Evolutionary conservation across 2,797 vertebrate species (phyloP).

Genomic region (Enteromius argenteus): DNA sequence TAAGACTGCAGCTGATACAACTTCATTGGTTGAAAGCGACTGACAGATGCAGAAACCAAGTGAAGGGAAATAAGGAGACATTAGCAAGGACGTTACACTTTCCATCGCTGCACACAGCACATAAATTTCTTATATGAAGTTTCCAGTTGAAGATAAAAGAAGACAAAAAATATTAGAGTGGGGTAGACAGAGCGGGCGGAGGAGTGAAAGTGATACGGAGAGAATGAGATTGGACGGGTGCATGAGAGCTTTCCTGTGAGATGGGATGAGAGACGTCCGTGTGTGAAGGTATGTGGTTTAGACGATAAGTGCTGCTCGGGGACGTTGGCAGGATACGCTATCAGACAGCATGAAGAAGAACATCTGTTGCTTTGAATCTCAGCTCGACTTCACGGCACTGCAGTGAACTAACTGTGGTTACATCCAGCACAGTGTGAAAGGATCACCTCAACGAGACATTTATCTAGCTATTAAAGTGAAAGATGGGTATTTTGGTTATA

Average conservation of each 20-base stretch:
- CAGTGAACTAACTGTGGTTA: not conserved
- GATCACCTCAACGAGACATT: not conserved
- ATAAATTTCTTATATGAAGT: conserved; percentile 24
- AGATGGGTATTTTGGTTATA: not conserved
- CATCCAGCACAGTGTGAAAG: not conserved
- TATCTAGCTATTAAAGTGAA: not conserved
- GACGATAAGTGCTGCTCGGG: conserved; percentile 41
- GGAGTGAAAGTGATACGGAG: conserved; percentile 35
- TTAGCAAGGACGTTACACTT: conserved; percentile 19
- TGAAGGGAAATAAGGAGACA: conserved; percentile 34
- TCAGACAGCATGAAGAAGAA: conserved; percentile 34
- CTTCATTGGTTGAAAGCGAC: conserved; percentile 29
- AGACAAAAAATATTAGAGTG: conserved; percentile 5
- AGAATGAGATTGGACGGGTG: conserved; percentile 16
- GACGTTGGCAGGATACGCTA: conserved; percentile 39
- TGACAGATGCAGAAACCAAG: conserved; percentile 27
- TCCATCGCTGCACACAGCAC: conserved; percentile 14
- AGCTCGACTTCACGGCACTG: not conserved
- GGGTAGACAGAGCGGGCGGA: not conserved
- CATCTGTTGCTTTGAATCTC: conserved; percentile 40
- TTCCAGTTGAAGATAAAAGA: conserved; percentile 21
- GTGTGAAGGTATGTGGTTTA: conserved; percentile 39
- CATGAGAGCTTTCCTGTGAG: conserved; percentile 30
- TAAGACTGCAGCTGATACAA: conserved; percentile 17
- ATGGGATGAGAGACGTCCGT: conserved; percentile 22